Evolutionary conservation across 1,140 invertebrate genomes (phyloP), one percentile per base, ranked within the genome.

Genomic region (Nasonia vitripennis): DNA sequence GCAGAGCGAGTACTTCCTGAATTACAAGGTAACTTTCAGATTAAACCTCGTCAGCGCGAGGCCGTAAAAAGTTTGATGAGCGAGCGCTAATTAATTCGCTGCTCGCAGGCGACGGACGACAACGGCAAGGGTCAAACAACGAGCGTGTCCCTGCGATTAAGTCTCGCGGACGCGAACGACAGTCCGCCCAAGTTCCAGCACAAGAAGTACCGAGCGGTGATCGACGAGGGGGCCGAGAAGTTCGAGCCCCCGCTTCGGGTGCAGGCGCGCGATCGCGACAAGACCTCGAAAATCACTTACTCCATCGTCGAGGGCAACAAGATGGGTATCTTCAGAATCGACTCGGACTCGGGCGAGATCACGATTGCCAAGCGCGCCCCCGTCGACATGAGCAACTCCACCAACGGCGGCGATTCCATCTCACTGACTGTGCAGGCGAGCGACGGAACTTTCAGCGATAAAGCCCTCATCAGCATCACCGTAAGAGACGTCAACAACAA

Each of bases 401-500:
- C 94, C 4, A 93, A 94, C 27, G 55, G 55, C 17, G 95, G 95
- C 77, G 95, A 95, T 78, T 94, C 94, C 86, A 95, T 94, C 37
- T 90, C 89, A 14, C 88, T 93, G 7, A 90, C 88, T 0, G 90
- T 94, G n/a, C 90, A 96, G 94, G 97, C 97, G 1, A 96, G 94
- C 89, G 97, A 98, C 90, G 96, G 97, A 0, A 94, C 95, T 48
- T 96, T 95, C 86, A 95, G 95, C 81, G 94, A 96, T 45, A 95
- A 95, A 9, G 95, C 96, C 37, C 92, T 94, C 20, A 96, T 98
- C 1, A 96, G 96, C 87, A 96, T 98, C 20, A 95, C 95, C 1
- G 95, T 98, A 0, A 94, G 96, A 11, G 98, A 98, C 92, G 96
- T 98, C 3, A 98, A 98, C 92, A 98, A 98, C 89, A 97, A 98